Percentiles rank a stretch among this genome's conserved stretches.
Evolutionary conservation across 2,113 vertebrate genomes (phyloP).

Genomic region (Rhegmatorhina hoffmannsi): DNA sequence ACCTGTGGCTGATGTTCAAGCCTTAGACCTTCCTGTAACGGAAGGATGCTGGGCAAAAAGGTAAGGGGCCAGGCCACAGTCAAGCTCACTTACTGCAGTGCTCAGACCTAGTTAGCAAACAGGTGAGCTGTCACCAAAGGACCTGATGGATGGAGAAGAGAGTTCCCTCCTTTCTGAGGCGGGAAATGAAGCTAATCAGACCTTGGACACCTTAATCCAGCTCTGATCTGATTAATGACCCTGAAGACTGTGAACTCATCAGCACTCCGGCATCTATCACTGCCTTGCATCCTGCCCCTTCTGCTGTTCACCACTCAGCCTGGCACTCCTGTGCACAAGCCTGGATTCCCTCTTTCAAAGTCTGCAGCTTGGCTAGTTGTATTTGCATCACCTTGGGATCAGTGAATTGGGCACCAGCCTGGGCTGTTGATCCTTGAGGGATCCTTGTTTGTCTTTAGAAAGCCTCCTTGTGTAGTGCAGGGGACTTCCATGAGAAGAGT

Average conservation of each 20-base stretch:
- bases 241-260: constrained; percentile 69
- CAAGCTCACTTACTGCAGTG: constrained; percentile 7
- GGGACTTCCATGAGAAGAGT: neutral
- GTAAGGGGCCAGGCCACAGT: neutral
- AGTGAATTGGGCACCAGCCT: neutral
- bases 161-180: constrained; percentile 63
- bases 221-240: constrained; percentile 66
- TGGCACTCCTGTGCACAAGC: neutral
- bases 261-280: constrained; percentile 61
- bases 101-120: constrained; percentile 45
- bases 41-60: neutral
- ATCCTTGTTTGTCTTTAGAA: neutral
- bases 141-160: constrained; percentile 52
- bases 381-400: neutral
- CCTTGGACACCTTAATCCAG: constrained; percentile 64
- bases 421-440: neutral
- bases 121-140: constrained; percentile 60
- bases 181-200: constrained; percentile 76
- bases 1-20: neutral
- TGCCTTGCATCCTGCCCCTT: constrained; percentile 25
- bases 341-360: neutral
- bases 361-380: neutral
- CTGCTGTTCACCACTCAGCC: neutral
- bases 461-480: neutral
- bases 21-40: neutral